Base-by-base conservation (phyloP, 2,797 vertebrate species). In the Calcarius lapponicus region DNA sequence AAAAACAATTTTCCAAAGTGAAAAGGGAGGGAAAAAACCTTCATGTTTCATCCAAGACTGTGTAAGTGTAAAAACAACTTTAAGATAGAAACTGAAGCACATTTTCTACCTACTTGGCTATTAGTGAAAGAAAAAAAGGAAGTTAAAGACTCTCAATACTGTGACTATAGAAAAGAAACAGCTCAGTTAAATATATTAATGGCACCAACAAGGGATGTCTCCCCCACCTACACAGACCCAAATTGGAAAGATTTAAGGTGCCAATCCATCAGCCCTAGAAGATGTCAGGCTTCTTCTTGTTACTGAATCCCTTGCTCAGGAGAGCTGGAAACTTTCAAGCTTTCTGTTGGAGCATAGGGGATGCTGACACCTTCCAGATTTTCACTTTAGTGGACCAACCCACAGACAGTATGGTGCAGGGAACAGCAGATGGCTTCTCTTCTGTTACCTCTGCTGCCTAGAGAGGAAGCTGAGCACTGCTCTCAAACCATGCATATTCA, bases 401-500 rank as follows among this genome's bases (percentile, higher is more conserved):
- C 97, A 97, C 97, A 97, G 97, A 96, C 97, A 98, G 96, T 95
- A 97, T 98, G 97, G 96, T 96, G 96, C 96, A 97, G 96, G 97
- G 96, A 95, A 95, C 75, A 97, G 96, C 98, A 98, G 98, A 98
- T 98, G 98, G 98, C 83, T 96, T 91, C 76, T 95, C 97, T 97
- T 97, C 98, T 98, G 98, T 94, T 97, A 93, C 96, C 97, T 95
- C 96, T 61, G 92, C 95, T 97, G 96, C 95, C 95, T 94, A 89
- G 38, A 96, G 93, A 97, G 43, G 94, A 95, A 79, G 72, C 88
- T 69, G 86, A 97, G 92, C 64, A 62, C 92, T 36, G 40, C 95
- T 97, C 91, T 73, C 90, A 67, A 82, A 80, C 83, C 88, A 92
- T 92, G 93, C 95, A 97, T 92, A 97, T 97, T 97, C 96, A 97